Conservation (phyloP, 2,113 vertebrate genomes). For the Microtus richardsoni region DNA sequence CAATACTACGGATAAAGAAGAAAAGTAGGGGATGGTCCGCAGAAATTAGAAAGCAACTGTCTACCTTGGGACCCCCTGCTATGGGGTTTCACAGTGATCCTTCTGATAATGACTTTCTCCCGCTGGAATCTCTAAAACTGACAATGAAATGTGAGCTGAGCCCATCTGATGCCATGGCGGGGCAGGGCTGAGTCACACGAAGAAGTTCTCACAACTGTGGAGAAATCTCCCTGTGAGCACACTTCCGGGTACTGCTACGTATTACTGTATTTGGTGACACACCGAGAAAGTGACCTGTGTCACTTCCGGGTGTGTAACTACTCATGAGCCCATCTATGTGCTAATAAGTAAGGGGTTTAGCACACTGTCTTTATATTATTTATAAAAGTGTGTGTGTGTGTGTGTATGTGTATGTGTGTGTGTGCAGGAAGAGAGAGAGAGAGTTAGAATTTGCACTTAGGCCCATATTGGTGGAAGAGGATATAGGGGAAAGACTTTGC, state of each 20-base stretch:
- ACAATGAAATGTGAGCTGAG: constrained; percentile 40
- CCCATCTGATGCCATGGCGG: not conserved
- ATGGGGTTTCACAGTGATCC: not conserved
- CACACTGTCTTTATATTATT: not conserved
- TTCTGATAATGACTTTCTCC: constrained; percentile 2
- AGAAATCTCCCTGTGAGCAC: constrained; percentile 28
- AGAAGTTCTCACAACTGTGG: not conserved
- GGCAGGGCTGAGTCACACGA: not conserved
- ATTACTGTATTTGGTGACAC: not conserved
- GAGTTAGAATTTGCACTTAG: not conserved
- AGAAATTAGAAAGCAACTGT: not conserved
- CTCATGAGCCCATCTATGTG: not conserved
- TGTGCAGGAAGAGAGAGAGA: not conserved
- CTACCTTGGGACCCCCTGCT: not conserved
- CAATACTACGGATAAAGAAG: not conserved
- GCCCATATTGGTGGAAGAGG: not conserved
- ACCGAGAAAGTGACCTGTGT: not conserved
- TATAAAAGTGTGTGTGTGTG: not conserved
- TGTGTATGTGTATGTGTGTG: not conserved
- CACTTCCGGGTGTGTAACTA: not conserved
- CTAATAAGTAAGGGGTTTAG: not conserved
- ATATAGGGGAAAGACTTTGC: not conserved
- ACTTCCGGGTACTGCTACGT: not conserved
- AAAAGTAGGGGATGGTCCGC: not conserved
- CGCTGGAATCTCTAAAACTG: not conserved